Evolutionary conservation across 2,113 vertebrate species (phyloP).

Genomic region (Amphilophus citrinellus): DNA sequence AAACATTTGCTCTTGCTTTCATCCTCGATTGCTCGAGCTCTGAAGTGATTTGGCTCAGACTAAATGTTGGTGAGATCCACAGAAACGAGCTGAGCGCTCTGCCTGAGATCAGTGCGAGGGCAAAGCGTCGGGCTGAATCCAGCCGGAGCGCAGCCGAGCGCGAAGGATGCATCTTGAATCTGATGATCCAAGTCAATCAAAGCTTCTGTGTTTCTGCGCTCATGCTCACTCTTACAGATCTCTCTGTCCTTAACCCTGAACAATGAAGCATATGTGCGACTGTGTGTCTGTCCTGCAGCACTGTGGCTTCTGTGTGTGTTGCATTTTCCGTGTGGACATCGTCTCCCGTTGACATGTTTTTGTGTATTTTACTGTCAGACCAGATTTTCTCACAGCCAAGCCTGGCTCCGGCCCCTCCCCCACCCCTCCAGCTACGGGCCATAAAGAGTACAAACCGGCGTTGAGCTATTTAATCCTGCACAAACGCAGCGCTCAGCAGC

Average conservation of each 20-base stretch:
- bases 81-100: background rate
- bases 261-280: constrained; percentile 30
- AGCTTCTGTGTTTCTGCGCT: constrained; percentile 4
- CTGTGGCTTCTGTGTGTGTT: background rate
- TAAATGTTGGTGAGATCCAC: background rate
- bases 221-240: constrained; percentile 8
- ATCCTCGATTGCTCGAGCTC: constrained; percentile 35
- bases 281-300: constrained; percentile 17
- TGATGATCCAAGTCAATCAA: background rate
- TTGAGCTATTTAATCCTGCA: background rate
- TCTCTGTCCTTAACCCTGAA: background rate
- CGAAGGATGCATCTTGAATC: constrained; percentile 42
- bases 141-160: background rate
- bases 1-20: constrained; percentile 14
- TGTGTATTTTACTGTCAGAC: constrained; percentile 46
- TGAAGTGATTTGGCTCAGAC: background rate
- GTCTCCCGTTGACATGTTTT: constrained; percentile 44
- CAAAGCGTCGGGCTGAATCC: background rate
- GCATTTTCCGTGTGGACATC: constrained; percentile 7
- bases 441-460: background rate
- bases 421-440: background rate
- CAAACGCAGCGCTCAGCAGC: background rate
- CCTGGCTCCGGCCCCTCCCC: constrained; percentile 3
- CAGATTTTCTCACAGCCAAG: constrained; percentile 63
- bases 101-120: background rate